Conservation (phyloP, 64 coral and sea anemone species). For the Pocillopora damicornis region DNA sequence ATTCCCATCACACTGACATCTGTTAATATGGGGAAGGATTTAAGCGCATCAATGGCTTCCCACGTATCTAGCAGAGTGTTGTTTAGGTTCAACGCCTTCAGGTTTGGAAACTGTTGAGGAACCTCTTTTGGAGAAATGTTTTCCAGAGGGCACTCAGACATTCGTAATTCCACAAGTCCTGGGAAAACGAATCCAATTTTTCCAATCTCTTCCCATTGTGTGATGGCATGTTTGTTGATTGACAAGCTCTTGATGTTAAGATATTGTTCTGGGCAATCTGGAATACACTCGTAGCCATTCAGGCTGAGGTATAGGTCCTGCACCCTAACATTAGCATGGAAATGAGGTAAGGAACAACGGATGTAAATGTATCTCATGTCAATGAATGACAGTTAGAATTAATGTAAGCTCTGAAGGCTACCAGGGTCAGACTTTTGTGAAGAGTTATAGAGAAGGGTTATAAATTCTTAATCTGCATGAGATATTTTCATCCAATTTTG, state of each 20-base stretch:
- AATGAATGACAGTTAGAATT: too few species aligned
- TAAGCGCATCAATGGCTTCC: slow-evolving; percentile 83
- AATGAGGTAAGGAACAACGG: not conserved
- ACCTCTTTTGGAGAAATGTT: slow-evolving; percentile 22
- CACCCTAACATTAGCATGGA: slow-evolving; percentile 18
- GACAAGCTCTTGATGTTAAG: slow-evolving; percentile 61
- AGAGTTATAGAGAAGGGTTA: too few species aligned
- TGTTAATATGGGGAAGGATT: slow-evolving; percentile 47
- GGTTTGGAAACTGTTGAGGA: slow-evolving; percentile 52
- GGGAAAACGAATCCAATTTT: slow-evolving; percentile 80
- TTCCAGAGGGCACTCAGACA: slow-evolving; percentile 67
- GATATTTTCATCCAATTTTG: too few species aligned
- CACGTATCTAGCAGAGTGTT: slow-evolving; percentile 63
- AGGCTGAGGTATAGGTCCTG: slow-evolving; percentile 81
- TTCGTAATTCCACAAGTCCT: slow-evolving; percentile 55
- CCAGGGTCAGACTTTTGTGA: too few species aligned
- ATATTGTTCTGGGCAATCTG: slow-evolving; percentile 37
- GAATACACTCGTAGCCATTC: slow-evolving; percentile 71
- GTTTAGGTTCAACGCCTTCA: slow-evolving; percentile 61
- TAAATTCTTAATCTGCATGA: too few species aligned
- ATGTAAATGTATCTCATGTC: not conserved
- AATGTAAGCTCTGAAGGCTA: too few species aligned
- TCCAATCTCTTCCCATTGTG: slow-evolving; percentile 67
- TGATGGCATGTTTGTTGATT: slow-evolving; percentile 68
- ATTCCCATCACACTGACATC: slow-evolving; percentile 83